Conservation (phyloP, 2,113 vertebrate genomes). For the Bubo bubo region DNA sequence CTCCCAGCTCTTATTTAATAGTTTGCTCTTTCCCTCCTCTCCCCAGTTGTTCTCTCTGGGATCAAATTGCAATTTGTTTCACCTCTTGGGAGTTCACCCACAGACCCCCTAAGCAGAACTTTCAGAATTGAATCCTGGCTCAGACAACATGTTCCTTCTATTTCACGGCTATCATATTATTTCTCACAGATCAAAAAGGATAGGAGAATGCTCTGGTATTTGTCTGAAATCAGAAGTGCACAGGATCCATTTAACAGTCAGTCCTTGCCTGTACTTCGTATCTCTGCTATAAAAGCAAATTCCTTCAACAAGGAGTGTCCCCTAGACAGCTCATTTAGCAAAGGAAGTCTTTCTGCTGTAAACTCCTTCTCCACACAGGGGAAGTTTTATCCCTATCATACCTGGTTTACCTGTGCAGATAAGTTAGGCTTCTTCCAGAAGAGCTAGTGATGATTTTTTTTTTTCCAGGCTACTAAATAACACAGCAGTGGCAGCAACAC, state of each 20-base stretch:
- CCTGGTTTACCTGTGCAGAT: not conserved
- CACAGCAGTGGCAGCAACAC: not conserved
- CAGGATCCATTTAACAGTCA: not conserved
- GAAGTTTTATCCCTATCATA: not conserved
- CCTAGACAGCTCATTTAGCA: not conserved
- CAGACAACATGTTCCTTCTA: not conserved
- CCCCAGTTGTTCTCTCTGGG: not conserved
- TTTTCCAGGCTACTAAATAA: not conserved
- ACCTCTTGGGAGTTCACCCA: not conserved
- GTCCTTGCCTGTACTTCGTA: not conserved
- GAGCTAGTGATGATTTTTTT: not conserved
- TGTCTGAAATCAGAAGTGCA: not conserved
- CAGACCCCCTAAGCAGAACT: not conserved
- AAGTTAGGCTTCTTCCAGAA: not conserved
- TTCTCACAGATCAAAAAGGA: not conserved
- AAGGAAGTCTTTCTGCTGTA: not conserved
- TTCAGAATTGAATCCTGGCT: not conserved
- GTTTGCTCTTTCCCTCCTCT: conserved; percentile 23
- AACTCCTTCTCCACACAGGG: not conserved
- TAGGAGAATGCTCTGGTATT: not conserved
- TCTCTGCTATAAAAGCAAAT: not conserved
- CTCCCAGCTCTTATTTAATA: conserved; percentile 29
- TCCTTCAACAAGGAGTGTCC: not conserved
- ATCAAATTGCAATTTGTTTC: not conserved
- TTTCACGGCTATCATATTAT: not conserved